Base-by-base conservation (phyloP, 2,113 vertebrate species). In the Aplodontia rufa region DNA sequence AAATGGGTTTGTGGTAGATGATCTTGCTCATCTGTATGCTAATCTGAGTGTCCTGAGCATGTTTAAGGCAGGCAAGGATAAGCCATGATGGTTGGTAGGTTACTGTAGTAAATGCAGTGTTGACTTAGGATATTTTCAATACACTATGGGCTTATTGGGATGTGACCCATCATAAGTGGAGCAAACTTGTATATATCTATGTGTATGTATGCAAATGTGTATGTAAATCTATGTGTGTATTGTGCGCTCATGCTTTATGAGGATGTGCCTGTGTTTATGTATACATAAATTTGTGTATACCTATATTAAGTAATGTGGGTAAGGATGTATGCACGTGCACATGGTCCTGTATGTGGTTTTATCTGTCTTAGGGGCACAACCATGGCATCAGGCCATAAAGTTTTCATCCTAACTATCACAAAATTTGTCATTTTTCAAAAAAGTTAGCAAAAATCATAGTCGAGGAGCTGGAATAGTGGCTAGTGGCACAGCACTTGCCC, bases 41-140 rank as follows among this genome's bases (percentile, higher is more conserved):
- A 0, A 35, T 2, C 1, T 45, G 13, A 7, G 3, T 35, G 24
- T 35, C 30, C 37, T 58, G 32, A 55, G 55, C n/a, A 35, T 40
- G 30, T 51, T 35, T 51, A 6, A 53, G 32, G 20, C 4, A 26
- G 81, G 53, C 17, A 17, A 32, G 20, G 55, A 14, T 58, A 10
- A 68, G 19, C 37, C 4, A 1, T 4, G 42, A 12, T 14, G 40
- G 1, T n/a, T 6, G 2, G 42, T 0, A 66, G 20, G 9, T n/a
- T 2, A 1, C 1, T 2, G 19, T 42, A 72, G 14, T 32, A 20
- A 20, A 20, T 17, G 22, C 6, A 16, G 13, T 42, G 13, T 68
- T 22, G 2, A 19, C 24, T 24, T 13, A 47, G 4, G 2, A 35
- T 7, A 14, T 93, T 78, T 79, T 58, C 8, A 17, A 1, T 5